Base-by-base conservation (phyloP, 2,797 vertebrate genomes). In the Avahi laniger region DNA sequence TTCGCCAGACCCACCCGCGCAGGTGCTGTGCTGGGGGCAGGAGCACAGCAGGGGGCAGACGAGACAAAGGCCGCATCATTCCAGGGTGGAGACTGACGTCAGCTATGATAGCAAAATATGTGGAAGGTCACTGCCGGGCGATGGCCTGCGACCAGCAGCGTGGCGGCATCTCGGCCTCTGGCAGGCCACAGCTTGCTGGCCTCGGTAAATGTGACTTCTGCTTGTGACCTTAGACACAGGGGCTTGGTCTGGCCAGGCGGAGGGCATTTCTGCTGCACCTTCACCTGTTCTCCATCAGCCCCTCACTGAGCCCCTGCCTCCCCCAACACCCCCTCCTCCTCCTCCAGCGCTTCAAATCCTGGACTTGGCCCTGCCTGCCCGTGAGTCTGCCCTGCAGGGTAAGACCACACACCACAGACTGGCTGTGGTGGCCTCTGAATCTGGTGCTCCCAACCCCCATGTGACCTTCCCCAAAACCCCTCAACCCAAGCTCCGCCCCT, bases 81-180 rank as follows among this genome's bases (percentile, higher is more conserved):
- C 38, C 35, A 5, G 10, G 0, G 30, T 4, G 28, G 10, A 61
- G 11, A 33, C 48, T 7, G 35, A 14, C 0, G 1, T 67, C 82
- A n/a, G 7, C 20, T 28, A 9, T 8, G 7, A 12, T 3, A 18
- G 48, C 28, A 11, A 63, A 33, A 26, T 17, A 41, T 0, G 3
- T 5, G 48, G 57, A 7, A 3, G 18, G 33, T 30, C 14, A 1
- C 7, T 10, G 33, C n/a, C 18, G 35, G 14, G 1, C 48, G 46
- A 13, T 30, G 57, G 65, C 46, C 54, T 33, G 5, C 75, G 20
- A 10, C 15, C 63, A 28, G 70, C 5, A 4, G 2, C 0, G 28
- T 4, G 33, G 38, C 26, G 33, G 43, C 43, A 1, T 8, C 30
- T 11, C 10, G 2, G 7, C 43, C 2, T 20, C 43, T 13, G 18